A percentile compares a stretch with the other conserved stretches of the same genome.
phyloP scores from a whole-genome alignment of 2,888 invertebrate genomes.

The Callinectes sapidus region DNA sequence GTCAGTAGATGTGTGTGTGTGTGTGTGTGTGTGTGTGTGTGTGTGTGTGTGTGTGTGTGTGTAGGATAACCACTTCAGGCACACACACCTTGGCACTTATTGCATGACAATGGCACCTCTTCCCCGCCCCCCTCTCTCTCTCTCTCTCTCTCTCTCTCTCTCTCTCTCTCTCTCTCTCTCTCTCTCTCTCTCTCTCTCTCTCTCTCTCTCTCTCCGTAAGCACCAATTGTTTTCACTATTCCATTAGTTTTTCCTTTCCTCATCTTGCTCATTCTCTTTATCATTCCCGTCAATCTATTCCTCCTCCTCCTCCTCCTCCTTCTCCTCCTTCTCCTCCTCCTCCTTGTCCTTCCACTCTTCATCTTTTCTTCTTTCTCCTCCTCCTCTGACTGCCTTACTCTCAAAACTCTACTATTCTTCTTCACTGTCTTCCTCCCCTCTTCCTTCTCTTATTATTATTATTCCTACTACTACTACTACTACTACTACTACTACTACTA shows the following conservation, averaged over 20 bases:
- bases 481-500: neutral
- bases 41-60: conserved; percentile 30
- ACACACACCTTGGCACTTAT: neutral
- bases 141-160: conserved; percentile 4
- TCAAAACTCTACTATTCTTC: neutral
- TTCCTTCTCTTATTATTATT: too few species aligned
- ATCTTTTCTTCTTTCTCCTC: neutral
- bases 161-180: conserved; percentile 22
- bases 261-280: neutral
- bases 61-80: neutral
- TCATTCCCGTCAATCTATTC: neutral
- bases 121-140: too few species aligned
- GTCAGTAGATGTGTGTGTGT: neutral
- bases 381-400: neutral
- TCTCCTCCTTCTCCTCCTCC: neutral
- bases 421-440: too few species aligned
- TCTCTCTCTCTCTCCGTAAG: neutral
- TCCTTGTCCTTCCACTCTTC: neutral
- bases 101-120: neutral
- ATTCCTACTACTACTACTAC: neutral
- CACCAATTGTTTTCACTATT: too few species aligned
- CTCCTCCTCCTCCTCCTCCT: neutral
- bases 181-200: conserved; percentile 25
- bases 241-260: neutral
- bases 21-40: conserved; percentile 30